These are phyloP conservation scores for Ruditapes philippinarum DNA, from an alignment of 1,140 invertebrate genomes.

Conservation along the genomic window DNA sequence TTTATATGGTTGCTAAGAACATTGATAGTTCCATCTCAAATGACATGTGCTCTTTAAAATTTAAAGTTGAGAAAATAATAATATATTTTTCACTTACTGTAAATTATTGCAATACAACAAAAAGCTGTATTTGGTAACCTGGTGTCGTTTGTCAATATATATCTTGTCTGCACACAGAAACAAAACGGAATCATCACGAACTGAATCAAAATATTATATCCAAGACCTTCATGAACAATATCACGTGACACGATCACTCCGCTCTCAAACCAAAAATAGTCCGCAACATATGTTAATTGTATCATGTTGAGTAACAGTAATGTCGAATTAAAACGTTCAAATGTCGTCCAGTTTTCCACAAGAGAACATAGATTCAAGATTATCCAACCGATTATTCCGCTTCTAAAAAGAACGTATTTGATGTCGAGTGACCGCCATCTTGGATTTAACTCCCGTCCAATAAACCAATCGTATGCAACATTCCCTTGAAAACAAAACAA, in stretches of 20 bases:
- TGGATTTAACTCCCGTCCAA: slow-evolving; percentile 50
- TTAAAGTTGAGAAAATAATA: too few species aligned
- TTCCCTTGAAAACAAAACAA: slow-evolving; percentile 9
- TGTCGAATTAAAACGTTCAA: background rate
- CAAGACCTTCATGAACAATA: slow-evolving; percentile 54
- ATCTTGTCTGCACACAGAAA: slow-evolving; percentile 50
- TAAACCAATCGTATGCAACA: slow-evolving; percentile 50
- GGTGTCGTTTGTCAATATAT: background rate
- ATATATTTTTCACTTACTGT: too few species aligned
- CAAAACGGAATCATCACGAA: slow-evolving; percentile 59
- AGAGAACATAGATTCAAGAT: slow-evolving; percentile 20
- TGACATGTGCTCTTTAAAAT: too few species aligned
- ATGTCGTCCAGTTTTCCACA: slow-evolving; percentile 3
- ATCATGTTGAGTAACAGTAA: background rate
- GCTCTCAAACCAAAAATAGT: slow-evolving; percentile 50
- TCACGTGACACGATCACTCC: slow-evolving; percentile 49
- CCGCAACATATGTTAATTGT: slow-evolving; percentile 36
- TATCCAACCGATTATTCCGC: slow-evolving; percentile 50
- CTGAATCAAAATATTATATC: slow-evolving; percentile 47
- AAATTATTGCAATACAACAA: background rate
- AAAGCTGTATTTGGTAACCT: background rate
- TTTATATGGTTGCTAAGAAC: too few species aligned
- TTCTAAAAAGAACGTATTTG: slow-evolving; percentile 44
- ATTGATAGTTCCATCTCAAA: too few species aligned
- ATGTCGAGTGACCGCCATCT: slow-evolving; percentile 42